phyloP scores from a whole-genome alignment of 2,113 vertebrate species.

The Rhagologus leucostigma region DNA sequence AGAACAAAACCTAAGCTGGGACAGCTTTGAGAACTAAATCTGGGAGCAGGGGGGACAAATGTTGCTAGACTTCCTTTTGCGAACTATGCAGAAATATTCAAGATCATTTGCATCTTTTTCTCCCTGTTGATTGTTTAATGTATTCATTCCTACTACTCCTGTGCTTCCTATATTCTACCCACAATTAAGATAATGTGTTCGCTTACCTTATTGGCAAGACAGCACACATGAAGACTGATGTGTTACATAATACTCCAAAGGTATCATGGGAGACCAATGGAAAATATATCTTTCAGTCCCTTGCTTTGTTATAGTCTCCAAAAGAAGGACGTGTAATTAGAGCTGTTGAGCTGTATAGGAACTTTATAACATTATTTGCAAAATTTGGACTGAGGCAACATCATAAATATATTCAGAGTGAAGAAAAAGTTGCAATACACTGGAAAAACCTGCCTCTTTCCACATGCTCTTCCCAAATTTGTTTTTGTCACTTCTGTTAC shows the following conservation, averaged over 20 bases:
- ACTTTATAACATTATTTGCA: neutral
- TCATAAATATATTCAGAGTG: neutral
- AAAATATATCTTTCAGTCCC: neutral
- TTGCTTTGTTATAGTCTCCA: neutral
- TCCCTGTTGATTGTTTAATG: neutral
- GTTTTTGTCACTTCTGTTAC: neutral
- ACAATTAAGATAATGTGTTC: neutral
- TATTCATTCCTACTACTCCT: neutral
- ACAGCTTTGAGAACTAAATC: neutral
- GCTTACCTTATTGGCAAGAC: neutral
- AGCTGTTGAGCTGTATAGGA: neutral
- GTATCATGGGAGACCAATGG: neutral
- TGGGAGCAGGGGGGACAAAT: neutral
- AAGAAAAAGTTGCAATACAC: neutral
- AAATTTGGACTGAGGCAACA: neutral
- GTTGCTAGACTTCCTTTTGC: neutral
- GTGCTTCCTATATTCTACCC: neutral
- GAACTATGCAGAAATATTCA: neutral
- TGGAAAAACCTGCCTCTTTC: neutral
- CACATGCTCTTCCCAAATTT: accelerated
- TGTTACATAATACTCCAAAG: neutral
- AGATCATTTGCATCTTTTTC: neutral
- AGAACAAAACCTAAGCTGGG: neutral
- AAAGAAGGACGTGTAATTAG: neutral
- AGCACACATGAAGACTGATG: neutral